Percentiles rank a stretch among this genome's conserved stretches.
phyloP scores from a whole-genome alignment of 2,113 vertebrate species.

The Probosciger aterrimus region DNA sequence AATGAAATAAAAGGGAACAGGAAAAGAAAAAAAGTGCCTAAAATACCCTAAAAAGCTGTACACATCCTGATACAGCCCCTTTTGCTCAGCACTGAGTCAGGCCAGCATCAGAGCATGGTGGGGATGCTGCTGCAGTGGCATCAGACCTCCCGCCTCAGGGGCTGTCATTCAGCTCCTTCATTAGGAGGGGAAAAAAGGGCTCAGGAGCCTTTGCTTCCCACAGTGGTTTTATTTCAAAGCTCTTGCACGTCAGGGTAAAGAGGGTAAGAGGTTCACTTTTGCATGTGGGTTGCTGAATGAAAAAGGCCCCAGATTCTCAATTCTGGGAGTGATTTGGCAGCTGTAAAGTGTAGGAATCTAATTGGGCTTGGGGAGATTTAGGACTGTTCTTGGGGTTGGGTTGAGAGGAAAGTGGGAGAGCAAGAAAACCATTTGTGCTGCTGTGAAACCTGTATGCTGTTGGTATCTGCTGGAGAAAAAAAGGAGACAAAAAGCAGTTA shows the following conservation, averaged over 20 bases:
- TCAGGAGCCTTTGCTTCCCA: background rate
- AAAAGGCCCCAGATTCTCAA: background rate
- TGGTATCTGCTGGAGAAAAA: background rate
- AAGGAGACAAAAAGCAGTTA: background rate
- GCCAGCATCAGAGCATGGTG: background rate
- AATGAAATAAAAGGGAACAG: background rate
- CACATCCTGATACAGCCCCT: background rate
- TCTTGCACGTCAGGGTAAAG: background rate
- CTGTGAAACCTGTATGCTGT: background rate
- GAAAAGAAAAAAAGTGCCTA: background rate
- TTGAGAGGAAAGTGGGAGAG: background rate
- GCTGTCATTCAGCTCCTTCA: slow-evolving; percentile 50
- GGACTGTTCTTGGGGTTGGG: background rate
- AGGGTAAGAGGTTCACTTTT: background rate
- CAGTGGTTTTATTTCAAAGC: slow-evolving; percentile 15
- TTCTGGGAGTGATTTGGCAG: background rate
- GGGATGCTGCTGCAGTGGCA: background rate
- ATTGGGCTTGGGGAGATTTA: background rate
- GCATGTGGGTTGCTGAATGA: background rate
- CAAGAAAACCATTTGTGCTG: background rate
- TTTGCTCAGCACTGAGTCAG: background rate
- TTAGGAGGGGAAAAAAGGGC: background rate
- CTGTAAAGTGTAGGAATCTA: background rate
- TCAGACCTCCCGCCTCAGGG: slow-evolving; percentile 1
- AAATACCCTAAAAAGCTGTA: background rate